These are phyloP conservation scores for Thalpophila matura DNA, from an alignment of 2,888 invertebrate species.

Conservation along the genomic window DNA sequence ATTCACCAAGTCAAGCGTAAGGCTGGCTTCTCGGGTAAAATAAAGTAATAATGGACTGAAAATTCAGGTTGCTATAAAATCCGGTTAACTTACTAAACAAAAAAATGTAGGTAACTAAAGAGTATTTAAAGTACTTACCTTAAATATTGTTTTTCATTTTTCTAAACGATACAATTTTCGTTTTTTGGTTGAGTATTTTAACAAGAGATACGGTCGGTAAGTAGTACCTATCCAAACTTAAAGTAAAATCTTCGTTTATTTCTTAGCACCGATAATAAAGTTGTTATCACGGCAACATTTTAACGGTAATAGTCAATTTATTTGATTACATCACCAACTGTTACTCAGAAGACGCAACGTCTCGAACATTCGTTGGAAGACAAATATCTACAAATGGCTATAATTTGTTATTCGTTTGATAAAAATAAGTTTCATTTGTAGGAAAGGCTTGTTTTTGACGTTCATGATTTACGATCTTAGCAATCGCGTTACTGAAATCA, in stretches of 20 bases:
- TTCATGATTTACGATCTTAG: slow-evolving; percentile 41
- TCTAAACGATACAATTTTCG: too few relatives aligned
- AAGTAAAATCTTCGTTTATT: too few relatives aligned
- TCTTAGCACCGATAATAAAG: not conserved
- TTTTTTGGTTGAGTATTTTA: not conserved
- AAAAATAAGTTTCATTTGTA: slow-evolving; percentile 40
- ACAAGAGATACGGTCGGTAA: not conserved
- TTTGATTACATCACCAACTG: not conserved
- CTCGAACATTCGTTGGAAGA: slow-evolving; percentile 11
- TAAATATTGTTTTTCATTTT: too few relatives aligned
- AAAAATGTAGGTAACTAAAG: too few relatives aligned
- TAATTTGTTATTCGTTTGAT: slow-evolving; percentile 44
- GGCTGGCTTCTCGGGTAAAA: slow-evolving; percentile 8
- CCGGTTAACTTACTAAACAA: too few relatives aligned
- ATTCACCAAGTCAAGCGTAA: slow-evolving; percentile 18
- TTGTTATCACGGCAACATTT: not conserved
- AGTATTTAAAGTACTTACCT: too few relatives aligned
- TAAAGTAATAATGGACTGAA: slow-evolving; percentile 8
- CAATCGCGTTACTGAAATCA: slow-evolving; percentile 15
- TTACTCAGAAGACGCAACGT: not conserved
- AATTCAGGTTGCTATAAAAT: slow-evolving; percentile 4
- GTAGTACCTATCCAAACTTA: too few relatives aligned
- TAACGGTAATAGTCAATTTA: slow-evolving; percentile 15
- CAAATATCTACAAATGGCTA: slow-evolving; percentile 34
- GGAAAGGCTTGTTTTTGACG: slow-evolving; percentile 40